phyloP scores from a whole-genome alignment of 37 sponge, comb jelly and placozoan genomes.

The Agelas oroides region DNA sequence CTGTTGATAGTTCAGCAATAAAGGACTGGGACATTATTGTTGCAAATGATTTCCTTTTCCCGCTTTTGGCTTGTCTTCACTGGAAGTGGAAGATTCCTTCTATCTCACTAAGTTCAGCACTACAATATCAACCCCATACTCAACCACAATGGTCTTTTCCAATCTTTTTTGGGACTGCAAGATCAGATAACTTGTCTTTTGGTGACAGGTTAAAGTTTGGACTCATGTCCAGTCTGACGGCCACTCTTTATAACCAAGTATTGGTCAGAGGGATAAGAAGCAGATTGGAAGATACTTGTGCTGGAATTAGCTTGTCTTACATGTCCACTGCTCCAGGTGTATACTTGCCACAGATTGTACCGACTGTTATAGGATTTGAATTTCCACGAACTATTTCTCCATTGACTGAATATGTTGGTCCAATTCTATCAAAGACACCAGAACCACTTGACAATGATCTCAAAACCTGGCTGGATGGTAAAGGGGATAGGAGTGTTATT shows the following conservation, averaged over 20 bases:
- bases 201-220: too few relatives aligned
- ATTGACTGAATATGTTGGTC: constrained; percentile 45
- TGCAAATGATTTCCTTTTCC: background rate
- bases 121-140: too few relatives aligned
- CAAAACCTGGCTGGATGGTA: constrained; percentile 40
- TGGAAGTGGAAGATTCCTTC: background rate
- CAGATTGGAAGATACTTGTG: background rate
- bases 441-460: constrained; percentile 17
- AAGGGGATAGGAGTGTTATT: constrained; percentile 17
- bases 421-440: constrained; percentile 4
- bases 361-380: constrained; percentile 45
- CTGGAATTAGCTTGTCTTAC: background rate
- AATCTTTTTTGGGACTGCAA: background rate
- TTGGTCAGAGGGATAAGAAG: too few relatives aligned
- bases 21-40: background rate
- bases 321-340: background rate
- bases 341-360: constrained; percentile 7
- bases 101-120: background rate
- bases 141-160: constrained; percentile 13
- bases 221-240: too few relatives aligned
- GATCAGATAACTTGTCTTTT: background rate
- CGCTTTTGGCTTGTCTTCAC: background rate
- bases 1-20: background rate
- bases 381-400: constrained; percentile 22
- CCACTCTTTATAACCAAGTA: too few relatives aligned